phyloP scores from a whole-genome alignment of 2,797 vertebrate species.

The Somateria mollissima region DNA sequence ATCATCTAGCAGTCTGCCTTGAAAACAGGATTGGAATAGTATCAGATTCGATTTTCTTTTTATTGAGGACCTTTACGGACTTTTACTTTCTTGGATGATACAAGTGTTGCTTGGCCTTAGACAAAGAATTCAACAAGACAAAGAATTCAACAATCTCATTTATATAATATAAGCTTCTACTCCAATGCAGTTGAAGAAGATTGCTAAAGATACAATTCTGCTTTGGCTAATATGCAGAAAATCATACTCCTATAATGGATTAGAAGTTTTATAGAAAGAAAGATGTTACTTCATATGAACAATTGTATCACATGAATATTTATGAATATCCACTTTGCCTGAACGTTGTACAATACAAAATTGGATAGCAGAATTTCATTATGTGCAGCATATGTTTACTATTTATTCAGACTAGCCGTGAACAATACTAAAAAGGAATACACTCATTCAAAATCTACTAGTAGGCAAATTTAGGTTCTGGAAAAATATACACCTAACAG shows the following conservation, averaged over 20 bases:
- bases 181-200: not conserved
- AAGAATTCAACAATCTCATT: not conserved
- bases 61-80: no score
- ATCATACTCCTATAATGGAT: not conserved
- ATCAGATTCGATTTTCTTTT: not conserved
- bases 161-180: not conserved
- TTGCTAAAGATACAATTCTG: not conserved
- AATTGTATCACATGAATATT: slow-evolving; percentile 3
- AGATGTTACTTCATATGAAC: not conserved
- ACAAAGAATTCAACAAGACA: not conserved
- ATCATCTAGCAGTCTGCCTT: not conserved
- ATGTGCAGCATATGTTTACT: slow-evolving; percentile 19
- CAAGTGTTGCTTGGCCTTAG: not conserved
- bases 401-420: not conserved
- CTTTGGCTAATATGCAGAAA: not conserved
- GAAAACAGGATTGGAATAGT: not conserved
- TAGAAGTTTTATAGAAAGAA: slow-evolving; percentile 1
- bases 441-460: not conserved
- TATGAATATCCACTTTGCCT: not conserved
- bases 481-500: not conserved
- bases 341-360: not conserved
- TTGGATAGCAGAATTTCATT: slow-evolving; percentile 6
- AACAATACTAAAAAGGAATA: not conserved
- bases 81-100: not conserved
- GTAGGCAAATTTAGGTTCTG: not conserved